Conservation (phyloP, 2,888 invertebrate species). For the Mactromeris polynyma region DNA sequence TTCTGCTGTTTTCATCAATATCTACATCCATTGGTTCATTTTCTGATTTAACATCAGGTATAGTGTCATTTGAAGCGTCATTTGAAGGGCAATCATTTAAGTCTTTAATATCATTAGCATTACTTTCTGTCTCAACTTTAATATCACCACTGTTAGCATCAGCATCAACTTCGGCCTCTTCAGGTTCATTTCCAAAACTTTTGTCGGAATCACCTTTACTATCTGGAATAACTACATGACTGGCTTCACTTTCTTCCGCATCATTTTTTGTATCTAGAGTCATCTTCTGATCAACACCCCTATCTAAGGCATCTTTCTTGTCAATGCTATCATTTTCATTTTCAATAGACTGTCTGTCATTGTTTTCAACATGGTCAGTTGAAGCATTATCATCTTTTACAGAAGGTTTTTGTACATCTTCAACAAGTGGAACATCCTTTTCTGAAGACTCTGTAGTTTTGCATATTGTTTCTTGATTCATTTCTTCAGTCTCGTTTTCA, state of each 20-base stretch:
- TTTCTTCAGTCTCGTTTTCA: not conserved
- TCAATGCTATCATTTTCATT: not conserved
- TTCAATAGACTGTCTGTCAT: not conserved
- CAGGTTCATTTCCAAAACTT: not conserved
- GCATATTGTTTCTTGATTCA: not conserved
- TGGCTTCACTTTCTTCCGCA: conserved; percentile 10
- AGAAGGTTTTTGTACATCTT: not conserved
- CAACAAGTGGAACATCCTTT: not conserved
- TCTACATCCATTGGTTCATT: conserved; percentile 28
- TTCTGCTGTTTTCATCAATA: not conserved
- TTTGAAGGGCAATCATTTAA: not conserved
- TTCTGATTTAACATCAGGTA: conserved; percentile 31
- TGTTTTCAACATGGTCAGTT: conserved; percentile 19
- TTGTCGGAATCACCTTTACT: not conserved
- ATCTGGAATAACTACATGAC: not conserved
- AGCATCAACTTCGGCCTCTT: not conserved
- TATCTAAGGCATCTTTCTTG: not conserved
- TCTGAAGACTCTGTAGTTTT: not conserved
- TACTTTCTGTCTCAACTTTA: conserved; percentile 8
- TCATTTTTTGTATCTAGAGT: not conserved
- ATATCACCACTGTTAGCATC: conserved; percentile 8
- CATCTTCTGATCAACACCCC: conserved; percentile 1
- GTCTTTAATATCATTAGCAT: conserved; percentile 2
- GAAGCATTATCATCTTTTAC: not conserved
- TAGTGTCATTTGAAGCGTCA: not conserved